Conservation (phyloP, 2,113 vertebrate species). For the Psephotus haematonotus region DNA sequence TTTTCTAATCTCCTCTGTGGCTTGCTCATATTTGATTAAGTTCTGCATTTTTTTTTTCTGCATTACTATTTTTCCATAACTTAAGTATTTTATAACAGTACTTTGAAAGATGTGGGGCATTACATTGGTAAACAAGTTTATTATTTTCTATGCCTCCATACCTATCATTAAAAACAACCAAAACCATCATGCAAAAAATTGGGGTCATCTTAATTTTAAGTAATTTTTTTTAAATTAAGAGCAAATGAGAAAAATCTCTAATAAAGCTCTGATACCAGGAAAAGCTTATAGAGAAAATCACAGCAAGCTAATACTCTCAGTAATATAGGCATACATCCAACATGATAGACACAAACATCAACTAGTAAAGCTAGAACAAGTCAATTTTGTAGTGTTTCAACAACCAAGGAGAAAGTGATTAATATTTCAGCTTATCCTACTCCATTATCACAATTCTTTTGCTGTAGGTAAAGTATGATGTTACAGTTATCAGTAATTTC, state of each 20-base stretch:
- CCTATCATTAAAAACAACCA: not conserved
- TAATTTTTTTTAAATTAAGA: not conserved
- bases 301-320: not conserved
- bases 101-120: not conserved
- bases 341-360: not conserved
- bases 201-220: not conserved
- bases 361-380: not conserved
- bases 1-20: not conserved
- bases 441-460: not conserved
- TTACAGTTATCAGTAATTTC: not conserved
- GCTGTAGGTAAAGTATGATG: not conserved
- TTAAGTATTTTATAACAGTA: not conserved
- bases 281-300: not conserved
- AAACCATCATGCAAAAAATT: not conserved
- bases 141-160: not conserved
- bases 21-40: not conserved
- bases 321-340: no score
- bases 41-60: not conserved
- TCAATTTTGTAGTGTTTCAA: not conserved
- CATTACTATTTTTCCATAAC: not conserved
- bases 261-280: not conserved
- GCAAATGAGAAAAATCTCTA: not conserved
- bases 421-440: not conserved
- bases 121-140: not conserved
- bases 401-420: not conserved